Percentiles rank a stretch among this genome's conserved stretches.
phyloP scores from a whole-genome alignment of 30 jellyfish, hydroid and myxozoan genomes.

The Turritopsis rubra region DNA sequence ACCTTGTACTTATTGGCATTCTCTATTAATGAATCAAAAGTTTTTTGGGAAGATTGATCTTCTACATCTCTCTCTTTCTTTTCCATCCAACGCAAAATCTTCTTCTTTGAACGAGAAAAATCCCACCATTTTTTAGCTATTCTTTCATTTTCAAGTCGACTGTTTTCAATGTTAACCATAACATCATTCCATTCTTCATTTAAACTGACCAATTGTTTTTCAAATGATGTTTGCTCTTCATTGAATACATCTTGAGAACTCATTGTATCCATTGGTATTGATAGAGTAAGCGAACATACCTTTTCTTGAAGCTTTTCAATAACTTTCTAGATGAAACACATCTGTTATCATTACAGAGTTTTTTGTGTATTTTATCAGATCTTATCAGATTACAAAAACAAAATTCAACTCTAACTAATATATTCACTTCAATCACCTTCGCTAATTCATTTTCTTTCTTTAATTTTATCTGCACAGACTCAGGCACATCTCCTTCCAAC shows the following conservation, averaged over 20 bases:
- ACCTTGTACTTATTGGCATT: slow-evolving; percentile 4
- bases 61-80: slow-evolving; percentile 4
- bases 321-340: background rate
- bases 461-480: slow-evolving; percentile 45
- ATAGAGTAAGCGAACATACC: background rate
- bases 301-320: background rate
- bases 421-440: no score
- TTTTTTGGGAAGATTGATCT: background rate
- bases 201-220: slow-evolving; percentile 54
- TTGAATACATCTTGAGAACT: background rate
- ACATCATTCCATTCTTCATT: slow-evolving; percentile 53
- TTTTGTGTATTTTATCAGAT: background rate
- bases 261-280: background rate
- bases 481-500: slow-evolving; percentile 44
- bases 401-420: no score
- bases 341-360: no score
- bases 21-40: background rate
- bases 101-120: slow-evolving; percentile 52
- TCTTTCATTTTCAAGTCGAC: slow-evolving; percentile 45
- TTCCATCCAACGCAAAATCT: slow-evolving; percentile 13
- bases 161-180: slow-evolving; percentile 46
- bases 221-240: slow-evolving; percentile 33
- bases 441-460: slow-evolving; percentile 55
- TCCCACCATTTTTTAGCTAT: slow-evolving; percentile 84
- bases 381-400: background rate